Evolutionary conservation across 2,888 invertebrate genomes (phyloP), one percentile per base, ranked within the genome.

Genomic region (Phanerotoma sp.): DNA sequence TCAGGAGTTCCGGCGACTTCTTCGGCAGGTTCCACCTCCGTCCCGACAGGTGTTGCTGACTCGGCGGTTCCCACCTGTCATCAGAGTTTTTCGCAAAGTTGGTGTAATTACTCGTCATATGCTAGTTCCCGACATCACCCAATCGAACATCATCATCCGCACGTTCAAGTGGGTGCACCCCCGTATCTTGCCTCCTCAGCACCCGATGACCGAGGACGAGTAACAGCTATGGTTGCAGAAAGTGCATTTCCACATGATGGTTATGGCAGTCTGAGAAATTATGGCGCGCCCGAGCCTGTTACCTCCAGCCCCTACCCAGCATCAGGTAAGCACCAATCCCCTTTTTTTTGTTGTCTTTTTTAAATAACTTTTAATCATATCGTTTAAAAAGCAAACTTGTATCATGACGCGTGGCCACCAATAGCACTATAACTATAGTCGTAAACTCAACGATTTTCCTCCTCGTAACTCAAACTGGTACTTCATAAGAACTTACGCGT

Each of bases 221-320:
- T 84, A 32, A 79, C 80, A 10, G 81, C 81, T 32, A 80, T 80
- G 75, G 81, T 81, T 56, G 82, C 76, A 37, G 83, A 82, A 60
- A 83, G 84, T 61, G 82, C 83, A 67, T 89, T 88, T 77, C 83
- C 86, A 33, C 89, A 89, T 77, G 88, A 88, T 65, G 84, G 87
- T 53, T 89, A 89, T 73, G 72, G 75, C 3, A 85, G 86, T 50
- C 83, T 89, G 53, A 83, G 89, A 70, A 89, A 87, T 78, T 90
- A 90, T 77, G 82, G 80, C 30, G 84, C 82, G 50, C 85, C 86
- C 3, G 88, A 88, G 75, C 84, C 85, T 41, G 88, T 88, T 62
- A 86, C 86, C 67, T 85, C 87, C 68, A 87, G 86, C 56, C 88
- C 89, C 37, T 90, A 89, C 71, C 87, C 88, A 71, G 87, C 89